phyloP scores from a whole-genome alignment of 2,888 invertebrate genomes.

The Ganaspis brasiliensis region DNA sequence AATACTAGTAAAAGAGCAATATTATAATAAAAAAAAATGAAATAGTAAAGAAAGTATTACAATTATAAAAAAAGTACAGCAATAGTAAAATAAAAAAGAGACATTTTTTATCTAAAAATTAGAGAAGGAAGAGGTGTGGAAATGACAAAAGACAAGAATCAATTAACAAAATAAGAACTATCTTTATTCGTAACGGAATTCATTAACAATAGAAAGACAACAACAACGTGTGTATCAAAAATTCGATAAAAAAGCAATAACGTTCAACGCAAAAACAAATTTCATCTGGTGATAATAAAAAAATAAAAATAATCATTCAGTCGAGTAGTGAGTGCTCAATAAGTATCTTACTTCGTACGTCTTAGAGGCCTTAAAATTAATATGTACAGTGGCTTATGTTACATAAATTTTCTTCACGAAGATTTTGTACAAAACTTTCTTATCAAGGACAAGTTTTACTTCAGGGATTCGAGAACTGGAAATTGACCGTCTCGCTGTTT shows the following conservation, averaged over 20 bases:
- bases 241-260: conserved; percentile 47
- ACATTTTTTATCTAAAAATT: not conserved
- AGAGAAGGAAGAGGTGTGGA: not conserved
- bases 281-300: conserved; percentile 31
- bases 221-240: conserved; percentile 70
- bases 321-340: conserved; percentile 63
- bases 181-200: conserved; percentile 77
- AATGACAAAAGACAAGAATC: conserved; percentile 2
- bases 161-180: conserved; percentile 75
- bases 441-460: conserved; percentile 15
- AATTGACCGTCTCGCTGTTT: conserved; percentile 58
- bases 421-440: conserved; percentile 67
- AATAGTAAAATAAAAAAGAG: not conserved
- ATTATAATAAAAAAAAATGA: too few species aligned
- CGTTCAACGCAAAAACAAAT: conserved; percentile 23
- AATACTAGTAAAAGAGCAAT: too few species aligned
- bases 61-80: too few species aligned
- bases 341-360: conserved; percentile 42
- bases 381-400: conserved; percentile 77
- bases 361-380: conserved; percentile 60
- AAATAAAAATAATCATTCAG: conserved; percentile 65
- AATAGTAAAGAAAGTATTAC: too few species aligned
- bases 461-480: conserved; percentile 70
- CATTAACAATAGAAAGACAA: conserved; percentile 76
- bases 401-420: conserved; percentile 64